These are phyloP conservation scores for Autographa gamma DNA, from an alignment of 2,888 invertebrate genomes.

Conservation along the genomic window DNA sequence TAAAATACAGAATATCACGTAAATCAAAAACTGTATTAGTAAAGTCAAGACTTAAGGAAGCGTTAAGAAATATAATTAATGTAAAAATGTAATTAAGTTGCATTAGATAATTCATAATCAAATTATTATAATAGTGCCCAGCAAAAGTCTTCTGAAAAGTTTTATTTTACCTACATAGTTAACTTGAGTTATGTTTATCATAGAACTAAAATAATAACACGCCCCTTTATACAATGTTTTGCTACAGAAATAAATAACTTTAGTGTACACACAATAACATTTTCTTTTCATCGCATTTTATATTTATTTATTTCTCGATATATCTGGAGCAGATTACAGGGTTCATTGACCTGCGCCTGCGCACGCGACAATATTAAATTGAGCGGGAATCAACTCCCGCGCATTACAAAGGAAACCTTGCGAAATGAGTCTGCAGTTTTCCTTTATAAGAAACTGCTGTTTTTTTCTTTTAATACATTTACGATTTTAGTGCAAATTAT, in stretches of 20 bases:
- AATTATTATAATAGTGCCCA: no score
- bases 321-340: constrained; percentile 14
- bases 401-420: constrained; percentile 41
- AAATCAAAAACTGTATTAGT: no score
- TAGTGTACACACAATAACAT: neutral
- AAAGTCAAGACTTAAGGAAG: no score
- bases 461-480: no score
- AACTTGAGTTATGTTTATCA: no score
- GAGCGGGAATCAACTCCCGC: constrained; percentile 22
- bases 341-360: constrained; percentile 44
- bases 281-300: neutral
- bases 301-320: constrained; percentile 25
- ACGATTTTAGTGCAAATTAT: no score
- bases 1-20: no score
- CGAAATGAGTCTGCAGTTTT: constrained; percentile 25
- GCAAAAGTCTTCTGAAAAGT: no score
- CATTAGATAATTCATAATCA: no score
- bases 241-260: constrained; percentile 18
- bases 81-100: no score
- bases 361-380: constrained; percentile 17
- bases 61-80: no score
- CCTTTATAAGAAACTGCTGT: neutral
- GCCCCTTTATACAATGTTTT: neutral
- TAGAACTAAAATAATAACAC: neutral
- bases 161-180: no score